Evolutionary conservation across 2,797 vertebrate species (phyloP), one percentile per base, ranked within the genome.

Genomic region (Dendrocincla fuliginosa): DNA sequence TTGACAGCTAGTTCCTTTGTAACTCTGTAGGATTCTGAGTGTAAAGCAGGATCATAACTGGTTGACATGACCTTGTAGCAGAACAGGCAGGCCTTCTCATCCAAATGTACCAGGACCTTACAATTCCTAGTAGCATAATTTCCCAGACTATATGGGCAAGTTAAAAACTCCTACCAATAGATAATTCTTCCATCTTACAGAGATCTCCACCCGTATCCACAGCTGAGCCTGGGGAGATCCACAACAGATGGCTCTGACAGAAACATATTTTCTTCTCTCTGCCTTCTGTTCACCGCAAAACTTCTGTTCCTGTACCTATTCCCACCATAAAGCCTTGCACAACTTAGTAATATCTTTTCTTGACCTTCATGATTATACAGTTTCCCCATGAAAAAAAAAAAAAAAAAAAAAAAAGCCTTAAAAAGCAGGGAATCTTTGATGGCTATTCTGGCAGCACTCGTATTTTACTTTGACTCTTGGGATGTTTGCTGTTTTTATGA

Each of bases 231-330:
- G 63, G 70, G 77, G 90, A 94, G 77, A 94, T 93, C 83, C 88
- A 93, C 80, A 94, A 77, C 95, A 96, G 95, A 97, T 96, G 95
- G 95, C 67, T 90, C 76, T 84, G 85, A 94, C 83, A 95, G 92
- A 94, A 96, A 93, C 93, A 95, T 96, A 96, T 96, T 95, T 96
- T 96, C 83, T 90, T 90, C 80, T 94, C 86, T 39, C 7, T 90
- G 70, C 94, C 94, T 95, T 97, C 93, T 97, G 94, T 92, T 96
- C 94, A 68, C 82, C 70, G 75, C 64, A 90, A 91, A 75, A 85
- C 90, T 95, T 94, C 94, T 96, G 93, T 82, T 93, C 52, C 61
- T 83, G 13, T 93, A 84, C 93, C 70, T 84, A 94, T 82, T 95
- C 87, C 71, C 49, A 89, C 52, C 83, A 50, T 57, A 95, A 95